phyloP scores from a whole-genome alignment of 2,888 invertebrate species.

The Himalopsyche kuldschensis region DNA sequence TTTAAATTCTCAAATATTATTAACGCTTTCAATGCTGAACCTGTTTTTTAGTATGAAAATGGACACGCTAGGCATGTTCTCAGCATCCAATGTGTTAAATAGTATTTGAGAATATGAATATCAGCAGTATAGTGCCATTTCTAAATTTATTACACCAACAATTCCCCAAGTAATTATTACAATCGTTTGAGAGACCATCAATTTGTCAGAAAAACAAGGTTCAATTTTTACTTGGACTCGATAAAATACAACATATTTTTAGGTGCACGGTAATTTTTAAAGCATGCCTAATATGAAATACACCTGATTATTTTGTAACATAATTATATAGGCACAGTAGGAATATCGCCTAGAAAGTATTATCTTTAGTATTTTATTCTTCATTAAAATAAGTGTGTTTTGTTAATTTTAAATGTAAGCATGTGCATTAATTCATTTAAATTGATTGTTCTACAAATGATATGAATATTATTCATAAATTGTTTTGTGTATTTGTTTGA shows the following conservation, averaged over 20 bases:
- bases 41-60: no score
- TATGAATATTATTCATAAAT: not conserved
- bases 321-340: not conserved
- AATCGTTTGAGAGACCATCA: no score
- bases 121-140: not conserved
- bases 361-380: not conserved
- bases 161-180: not conserved
- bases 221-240: no score
- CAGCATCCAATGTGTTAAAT: no score
- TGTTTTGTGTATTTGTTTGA: not conserved
- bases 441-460: not conserved
- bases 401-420: not conserved
- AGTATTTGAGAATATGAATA: not conserved
- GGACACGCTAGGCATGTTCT: no score
- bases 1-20: no score
- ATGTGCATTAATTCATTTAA: not conserved
- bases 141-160: not conserved
- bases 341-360: not conserved
- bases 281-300: not conserved
- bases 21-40: no score
- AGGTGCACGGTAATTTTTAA: not conserved
- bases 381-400: not conserved
- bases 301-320: not conserved
- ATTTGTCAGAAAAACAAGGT: no score
- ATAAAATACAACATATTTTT: not conserved